A percentile compares a stretch with the other conserved stretches of the same genome.
Evolutionary conservation across 2,113 vertebrate genomes (phyloP).

Genomic region (Cebus imitator): DNA sequence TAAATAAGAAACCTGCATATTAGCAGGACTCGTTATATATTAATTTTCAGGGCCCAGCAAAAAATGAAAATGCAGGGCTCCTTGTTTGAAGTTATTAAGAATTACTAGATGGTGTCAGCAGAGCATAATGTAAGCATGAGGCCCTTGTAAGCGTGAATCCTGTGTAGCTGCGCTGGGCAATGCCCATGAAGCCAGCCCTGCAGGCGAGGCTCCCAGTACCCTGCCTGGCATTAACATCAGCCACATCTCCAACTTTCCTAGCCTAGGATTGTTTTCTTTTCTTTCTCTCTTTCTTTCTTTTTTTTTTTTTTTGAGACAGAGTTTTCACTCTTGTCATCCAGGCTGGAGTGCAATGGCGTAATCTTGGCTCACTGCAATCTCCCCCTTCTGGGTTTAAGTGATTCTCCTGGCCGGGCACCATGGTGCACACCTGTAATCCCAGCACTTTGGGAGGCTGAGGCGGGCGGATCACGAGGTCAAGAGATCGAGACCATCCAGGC

Average conservation of each 20-base stretch:
- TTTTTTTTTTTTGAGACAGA: too few relatives aligned
- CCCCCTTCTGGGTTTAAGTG: too few relatives aligned
- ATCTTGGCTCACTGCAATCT: too few relatives aligned
- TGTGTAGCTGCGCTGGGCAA: background rate
- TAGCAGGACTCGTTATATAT: background rate
- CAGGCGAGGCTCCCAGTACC: accelerated
- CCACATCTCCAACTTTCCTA: background rate
- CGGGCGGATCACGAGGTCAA: too few relatives aligned
- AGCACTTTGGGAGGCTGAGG: too few relatives aligned
- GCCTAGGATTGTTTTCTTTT: too few relatives aligned
- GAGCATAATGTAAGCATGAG: background rate
- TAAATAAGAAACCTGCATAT: background rate
- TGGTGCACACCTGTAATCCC: too few relatives aligned
- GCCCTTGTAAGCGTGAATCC: background rate
- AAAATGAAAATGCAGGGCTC: background rate
- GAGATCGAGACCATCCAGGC: too few relatives aligned
- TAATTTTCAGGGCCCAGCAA: background rate
- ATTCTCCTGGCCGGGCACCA: too few relatives aligned
- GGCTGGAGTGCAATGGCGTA: too few relatives aligned
- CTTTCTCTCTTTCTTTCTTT: too few relatives aligned
- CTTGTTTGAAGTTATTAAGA: background rate
- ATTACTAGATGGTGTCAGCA: background rate
- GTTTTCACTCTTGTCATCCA: too few relatives aligned
- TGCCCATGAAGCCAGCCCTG: background rate
- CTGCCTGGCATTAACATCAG: background rate